Conservation (phyloP, 2,113 vertebrate species). For the Burhinus bistriatus region DNA sequence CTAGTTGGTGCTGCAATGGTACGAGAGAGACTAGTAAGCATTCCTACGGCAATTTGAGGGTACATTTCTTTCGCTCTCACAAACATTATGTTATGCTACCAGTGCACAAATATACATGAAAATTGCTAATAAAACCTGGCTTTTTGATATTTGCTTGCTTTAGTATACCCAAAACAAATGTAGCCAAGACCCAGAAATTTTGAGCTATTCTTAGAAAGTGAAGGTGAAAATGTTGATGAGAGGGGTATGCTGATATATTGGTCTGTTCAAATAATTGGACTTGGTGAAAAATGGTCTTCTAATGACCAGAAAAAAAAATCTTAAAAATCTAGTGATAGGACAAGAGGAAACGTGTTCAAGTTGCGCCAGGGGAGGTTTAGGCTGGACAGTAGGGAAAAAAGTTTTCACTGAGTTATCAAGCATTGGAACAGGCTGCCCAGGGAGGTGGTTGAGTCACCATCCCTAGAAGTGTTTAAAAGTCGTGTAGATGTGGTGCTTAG, state of each 20-base stretch:
- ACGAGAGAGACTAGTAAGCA: neutral
- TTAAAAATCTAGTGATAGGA: no score
- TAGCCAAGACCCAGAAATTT: neutral
- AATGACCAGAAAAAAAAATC: neutral
- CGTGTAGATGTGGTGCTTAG: no score
- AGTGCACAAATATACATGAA: neutral
- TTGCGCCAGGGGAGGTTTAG: no score
- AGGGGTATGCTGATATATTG: neutral
- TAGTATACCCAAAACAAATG: neutral
- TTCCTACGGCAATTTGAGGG: neutral
- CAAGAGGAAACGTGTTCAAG: no score
- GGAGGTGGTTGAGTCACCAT: no score
- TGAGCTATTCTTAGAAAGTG: neutral
- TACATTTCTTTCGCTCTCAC: constrained; percentile 23
- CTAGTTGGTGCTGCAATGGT: neutral
- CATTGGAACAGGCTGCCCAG: no score
- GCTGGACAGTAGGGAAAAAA: no score
- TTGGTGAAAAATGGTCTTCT: neutral
- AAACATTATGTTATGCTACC: neutral
- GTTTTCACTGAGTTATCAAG: no score
- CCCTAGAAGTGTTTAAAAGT: no score
- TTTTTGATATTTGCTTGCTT: neutral
- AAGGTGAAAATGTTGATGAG: neutral
- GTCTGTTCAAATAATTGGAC: neutral
- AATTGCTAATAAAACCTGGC: neutral